Conservation (phyloP, 2,888 invertebrate genomes). For the Leptinotarsa haldemani region DNA sequence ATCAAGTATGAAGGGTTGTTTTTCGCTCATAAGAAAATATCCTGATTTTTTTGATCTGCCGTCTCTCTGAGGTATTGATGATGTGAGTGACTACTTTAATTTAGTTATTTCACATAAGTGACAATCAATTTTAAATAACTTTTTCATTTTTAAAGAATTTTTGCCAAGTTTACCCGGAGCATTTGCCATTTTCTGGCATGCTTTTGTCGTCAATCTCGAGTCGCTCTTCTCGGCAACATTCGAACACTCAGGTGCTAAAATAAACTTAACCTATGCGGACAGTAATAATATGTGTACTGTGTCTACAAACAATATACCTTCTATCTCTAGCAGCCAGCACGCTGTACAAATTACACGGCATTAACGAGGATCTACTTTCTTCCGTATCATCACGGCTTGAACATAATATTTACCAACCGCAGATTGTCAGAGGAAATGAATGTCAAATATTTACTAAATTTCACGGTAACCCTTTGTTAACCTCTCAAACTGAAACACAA, state of each 20-base stretch:
- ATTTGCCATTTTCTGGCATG: slow-evolving; percentile 14
- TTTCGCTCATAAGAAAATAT: no score
- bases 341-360: slow-evolving; percentile 6
- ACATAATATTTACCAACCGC: slow-evolving; percentile 7
- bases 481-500: neutral
- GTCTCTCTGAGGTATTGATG: no score
- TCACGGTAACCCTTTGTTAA: neutral
- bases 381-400: slow-evolving; percentile 2
- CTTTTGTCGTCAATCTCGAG: neutral
- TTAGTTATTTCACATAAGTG: neutral
- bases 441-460: slow-evolving; percentile 13
- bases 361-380: slow-evolving; percentile 19
- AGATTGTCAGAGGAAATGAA: slow-evolving; percentile 4
- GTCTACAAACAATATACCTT: slow-evolving; percentile 40
- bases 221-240: slow-evolving; percentile 23
- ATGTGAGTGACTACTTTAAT: no score
- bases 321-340: slow-evolving; percentile 17
- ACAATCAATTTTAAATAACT: neutral
- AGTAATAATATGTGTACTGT: slow-evolving; percentile 49
- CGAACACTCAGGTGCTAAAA: slow-evolving; percentile 62
- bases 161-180: neutral
- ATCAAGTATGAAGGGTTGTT: no score
- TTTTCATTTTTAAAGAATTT: neutral
- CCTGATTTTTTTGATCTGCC: no score
- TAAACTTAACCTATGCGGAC: slow-evolving; percentile 63